Percentiles rank a stretch among this genome's conserved stretches.
Evolutionary conservation across 2,797 vertebrate species (phyloP).

Genomic region (Sebastes nivosus): DNA sequence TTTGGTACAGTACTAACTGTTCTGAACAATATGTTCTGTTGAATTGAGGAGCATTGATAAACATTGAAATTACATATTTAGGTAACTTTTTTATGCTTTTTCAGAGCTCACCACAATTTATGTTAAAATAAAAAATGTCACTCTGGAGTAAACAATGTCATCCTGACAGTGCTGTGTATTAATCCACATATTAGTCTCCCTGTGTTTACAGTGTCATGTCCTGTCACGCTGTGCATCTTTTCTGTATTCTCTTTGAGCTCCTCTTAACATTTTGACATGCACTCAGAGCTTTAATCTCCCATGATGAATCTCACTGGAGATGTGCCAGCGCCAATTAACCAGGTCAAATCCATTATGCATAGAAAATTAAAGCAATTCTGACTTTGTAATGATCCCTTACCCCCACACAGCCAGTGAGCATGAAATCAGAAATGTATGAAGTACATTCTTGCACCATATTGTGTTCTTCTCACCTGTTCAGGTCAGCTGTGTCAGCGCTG

Average conservation of each 20-base stretch:
- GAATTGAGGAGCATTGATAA: neutral
- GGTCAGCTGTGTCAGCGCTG: conserved; percentile 12
- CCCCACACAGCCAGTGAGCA: conserved; percentile 4
- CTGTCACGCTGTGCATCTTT: conserved; percentile 1
- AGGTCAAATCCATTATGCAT: conserved; percentile 65
- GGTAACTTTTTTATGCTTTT: neutral
- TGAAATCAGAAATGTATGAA: conserved; percentile 8
- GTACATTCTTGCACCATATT: neutral
- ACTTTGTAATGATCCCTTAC: conserved; percentile 45
- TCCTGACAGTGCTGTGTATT: neutral
- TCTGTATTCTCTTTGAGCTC: conserved; percentile 31
- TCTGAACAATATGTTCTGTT: neutral
- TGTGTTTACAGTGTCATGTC: conserved; percentile 20
- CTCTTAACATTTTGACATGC: conserved; percentile 59
- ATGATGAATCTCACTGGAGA: conserved; percentile 48
- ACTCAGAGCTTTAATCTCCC: conserved; percentile 51
- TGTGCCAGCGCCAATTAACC: conserved; percentile 56
- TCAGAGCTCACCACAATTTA: neutral
- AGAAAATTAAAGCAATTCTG: conserved; percentile 49
- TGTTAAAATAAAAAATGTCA: neutral
- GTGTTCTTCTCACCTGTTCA: conserved; percentile 65
- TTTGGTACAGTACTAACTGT: neutral
- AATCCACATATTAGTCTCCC: neutral
- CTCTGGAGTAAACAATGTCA: neutral
- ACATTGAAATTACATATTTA: neutral